Percentiles rank a stretch among this genome's conserved stretches.
phyloP scores from a whole-genome alignment of 2,888 invertebrate genomes.

The Eumacrocentrus americanus region DNA sequence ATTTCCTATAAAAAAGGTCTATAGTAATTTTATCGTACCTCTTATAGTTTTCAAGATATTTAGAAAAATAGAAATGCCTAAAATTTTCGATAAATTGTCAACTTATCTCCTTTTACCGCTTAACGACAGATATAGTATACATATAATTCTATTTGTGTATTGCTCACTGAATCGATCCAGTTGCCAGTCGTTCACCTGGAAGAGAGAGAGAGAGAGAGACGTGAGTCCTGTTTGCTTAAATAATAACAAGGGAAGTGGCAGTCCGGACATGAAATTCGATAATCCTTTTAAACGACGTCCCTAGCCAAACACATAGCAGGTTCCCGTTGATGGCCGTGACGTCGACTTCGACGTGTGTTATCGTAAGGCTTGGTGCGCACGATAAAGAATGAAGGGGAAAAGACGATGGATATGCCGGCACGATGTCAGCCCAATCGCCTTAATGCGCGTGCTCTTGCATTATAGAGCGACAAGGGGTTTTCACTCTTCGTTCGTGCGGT shows the following conservation, averaged over 20 bases:
- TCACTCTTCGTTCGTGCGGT: conserved; percentile 27
- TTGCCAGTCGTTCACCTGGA: conserved; percentile 28
- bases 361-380: conserved; percentile 23
- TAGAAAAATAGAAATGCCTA: too few species aligned
- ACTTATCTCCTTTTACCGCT: too few species aligned
- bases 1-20: too few species aligned
- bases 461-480: conserved; percentile 41
- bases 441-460: conserved; percentile 47
- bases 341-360: conserved; percentile 27
- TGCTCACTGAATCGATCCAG: conserved; percentile 10
- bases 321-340: not conserved
- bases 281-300: conserved; percentile 41
- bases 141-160: not conserved
- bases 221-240: conserved; percentile 42
- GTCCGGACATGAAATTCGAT: conserved; percentile 43
- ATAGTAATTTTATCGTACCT: too few species aligned
- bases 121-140: too few species aligned
- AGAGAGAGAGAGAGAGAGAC: too few species aligned
- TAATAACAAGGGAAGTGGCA: conserved; percentile 39
- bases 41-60: too few species aligned
- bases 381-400: conserved; percentile 40
- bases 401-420: conserved; percentile 15
- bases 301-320: conserved; percentile 29
- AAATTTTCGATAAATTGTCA: too few species aligned
- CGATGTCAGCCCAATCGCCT: conserved; percentile 45